Evolutionary conservation across 1,140 invertebrate species (phyloP).

Genomic region (Heterodera schachtii): DNA sequence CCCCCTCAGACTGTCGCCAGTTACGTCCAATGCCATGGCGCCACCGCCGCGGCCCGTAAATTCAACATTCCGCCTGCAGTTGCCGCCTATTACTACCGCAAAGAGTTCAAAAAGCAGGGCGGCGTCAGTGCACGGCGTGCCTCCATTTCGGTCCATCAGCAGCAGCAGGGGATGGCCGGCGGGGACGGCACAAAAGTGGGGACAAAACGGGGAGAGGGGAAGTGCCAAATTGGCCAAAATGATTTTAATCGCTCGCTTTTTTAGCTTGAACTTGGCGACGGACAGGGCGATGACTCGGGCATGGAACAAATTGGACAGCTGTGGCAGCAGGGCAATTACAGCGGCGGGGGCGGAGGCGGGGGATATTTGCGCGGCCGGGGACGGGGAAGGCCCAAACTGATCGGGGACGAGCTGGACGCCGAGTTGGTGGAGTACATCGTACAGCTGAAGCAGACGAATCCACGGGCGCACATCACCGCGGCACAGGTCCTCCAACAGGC

Average conservation of each 20-base stretch:
- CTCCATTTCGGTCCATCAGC: not conserved
- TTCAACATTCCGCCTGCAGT: slow-evolving; percentile 54
- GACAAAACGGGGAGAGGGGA: too few relatives aligned
- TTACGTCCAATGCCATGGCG: slow-evolving; percentile 52
- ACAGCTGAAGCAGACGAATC: slow-evolving; percentile 52
- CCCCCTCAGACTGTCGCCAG: slow-evolving; percentile 42
- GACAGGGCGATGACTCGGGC: not conserved
- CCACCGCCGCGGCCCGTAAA: slow-evolving; percentile 53
- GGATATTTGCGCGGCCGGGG: slow-evolving; percentile 60
- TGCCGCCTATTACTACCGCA: slow-evolving; percentile 54
- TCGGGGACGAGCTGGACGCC: slow-evolving; percentile 63
- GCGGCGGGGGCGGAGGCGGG: too few relatives aligned
- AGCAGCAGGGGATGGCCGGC: slow-evolving; percentile 6
- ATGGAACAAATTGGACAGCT: slow-evolving; percentile 1
- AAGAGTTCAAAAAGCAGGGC: slow-evolving; percentile 44
- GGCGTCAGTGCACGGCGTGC: not conserved
- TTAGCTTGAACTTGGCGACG: not conserved
- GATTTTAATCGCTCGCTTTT: too few relatives aligned
- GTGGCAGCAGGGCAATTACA: slow-evolving; percentile 14
- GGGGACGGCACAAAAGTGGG: slow-evolving; percentile 11
- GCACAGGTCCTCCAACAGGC: slow-evolving; percentile 35
- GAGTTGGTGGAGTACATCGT: slow-evolving; percentile 65
- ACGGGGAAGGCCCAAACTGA: slow-evolving; percentile 61
- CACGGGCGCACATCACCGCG: slow-evolving; percentile 57
- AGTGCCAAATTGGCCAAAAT: too few relatives aligned